Base-by-base conservation (phyloP, 2,888 invertebrate genomes). In the Troides oblongomaculatus region DNA sequence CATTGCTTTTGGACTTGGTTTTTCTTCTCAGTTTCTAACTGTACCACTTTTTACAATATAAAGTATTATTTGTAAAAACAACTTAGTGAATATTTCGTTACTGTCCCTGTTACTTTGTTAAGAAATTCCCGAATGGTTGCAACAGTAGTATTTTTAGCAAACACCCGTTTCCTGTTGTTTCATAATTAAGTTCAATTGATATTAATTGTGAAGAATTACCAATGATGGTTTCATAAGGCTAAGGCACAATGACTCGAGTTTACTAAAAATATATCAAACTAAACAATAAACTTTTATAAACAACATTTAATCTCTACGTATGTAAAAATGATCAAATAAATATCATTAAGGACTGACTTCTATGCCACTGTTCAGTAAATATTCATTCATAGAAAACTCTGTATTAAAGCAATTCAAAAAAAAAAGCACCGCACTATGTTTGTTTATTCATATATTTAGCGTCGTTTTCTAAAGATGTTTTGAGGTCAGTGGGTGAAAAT, bases 141-240 rank as follows among this genome's bases (percentile, higher is more conserved):
- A 64, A 36, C 59, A 39, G 25, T 71, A 62, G 18, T 71, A 75
- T 73, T 72, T 74, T 71, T 74, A 70, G 68, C 56, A 68, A 62
- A 62, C 60, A 62, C 63, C 62, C 61, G 68, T 73, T 73, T 68
- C 66, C 63, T 70, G 72, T 67, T 71, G 70, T 67, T 72, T 30
- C 70, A 68, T 70, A 74, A 76, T 76, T 76, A 72, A 30, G 66
- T 71, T 70, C 66, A 72, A 76, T 76, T 74, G 71, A 69, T 43
- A 71, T 68, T 71, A 75, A 75, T 75, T 74, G 75, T 73, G 72
- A 65, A 68, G 62, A 73, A 68, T 61, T 66, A 69, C 62, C 62
- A 69, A 62, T 70, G 65, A 72, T 30, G 30, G 30, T 30, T 30
- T 30, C 30, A 30, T 50, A 64, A 67, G 65, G 46, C 64, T 50